Conservation (phyloP, 1,140 invertebrate species). For the Metaphire vulgaris region DNA sequence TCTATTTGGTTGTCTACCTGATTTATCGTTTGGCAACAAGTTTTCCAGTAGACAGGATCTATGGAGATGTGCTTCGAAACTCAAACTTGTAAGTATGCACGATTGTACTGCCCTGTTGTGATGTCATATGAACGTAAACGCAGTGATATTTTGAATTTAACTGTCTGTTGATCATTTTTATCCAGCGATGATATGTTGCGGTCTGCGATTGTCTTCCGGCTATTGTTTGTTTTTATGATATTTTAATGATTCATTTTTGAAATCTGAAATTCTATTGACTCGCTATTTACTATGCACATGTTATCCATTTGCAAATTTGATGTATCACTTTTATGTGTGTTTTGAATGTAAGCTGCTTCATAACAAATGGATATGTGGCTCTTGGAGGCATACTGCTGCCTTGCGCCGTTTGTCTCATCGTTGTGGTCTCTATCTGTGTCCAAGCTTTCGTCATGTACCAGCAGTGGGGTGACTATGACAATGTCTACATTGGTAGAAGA, state of each 20-base stretch:
- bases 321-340: too few relatives aligned
- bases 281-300: too few relatives aligned
- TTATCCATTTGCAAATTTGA: too few relatives aligned
- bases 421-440: slow-evolving; percentile 41
- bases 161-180: too few relatives aligned
- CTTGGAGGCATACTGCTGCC: slow-evolving; percentile 45
- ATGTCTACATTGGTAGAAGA: background rate
- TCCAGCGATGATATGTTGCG: too few relatives aligned
- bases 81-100: slow-evolving; percentile 43
- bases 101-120: background rate
- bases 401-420: slow-evolving; percentile 38
- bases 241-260: too few relatives aligned
- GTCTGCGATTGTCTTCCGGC: too few relatives aligned
- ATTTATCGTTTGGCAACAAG: slow-evolving; percentile 42
- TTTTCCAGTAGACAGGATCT: slow-evolving; percentile 39
- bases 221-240: too few relatives aligned
- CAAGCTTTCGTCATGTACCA: slow-evolving; percentile 35
- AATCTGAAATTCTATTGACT: too few relatives aligned
- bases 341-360: slow-evolving; percentile 51
- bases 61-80: slow-evolving; percentile 46
- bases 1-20: slow-evolving; percentile 43
- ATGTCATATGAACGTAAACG: background rate
- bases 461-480: background rate
- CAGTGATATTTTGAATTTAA: too few relatives aligned
- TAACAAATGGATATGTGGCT: slow-evolving; percentile 42